Base-by-base conservation (phyloP, 2,797 vertebrate genomes). In the Furcifer pardalis region DNA sequence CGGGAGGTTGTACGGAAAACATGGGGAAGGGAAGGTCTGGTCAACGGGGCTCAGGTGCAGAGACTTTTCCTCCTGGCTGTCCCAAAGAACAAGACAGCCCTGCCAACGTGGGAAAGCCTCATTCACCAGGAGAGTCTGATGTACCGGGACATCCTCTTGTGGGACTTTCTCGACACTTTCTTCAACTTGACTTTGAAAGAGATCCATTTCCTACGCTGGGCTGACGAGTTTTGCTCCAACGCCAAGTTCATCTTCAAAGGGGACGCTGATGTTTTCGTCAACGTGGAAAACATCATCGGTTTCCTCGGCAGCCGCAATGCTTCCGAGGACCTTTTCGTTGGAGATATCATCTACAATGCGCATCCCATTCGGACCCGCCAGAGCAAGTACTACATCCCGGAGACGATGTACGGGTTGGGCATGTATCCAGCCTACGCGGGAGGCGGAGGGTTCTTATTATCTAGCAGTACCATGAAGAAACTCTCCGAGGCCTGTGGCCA, bases 171-270 rank as follows among this genome's bases (percentile, higher is more conserved):
- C 2, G 98, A 99, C 94, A 99, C 98, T 0, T 99, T 99, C 93
- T 99, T 99, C 95, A 99, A 99, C 90, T 92, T 99, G 90, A 99
- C 99, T 0, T 96, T 99, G 82, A 99, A 99, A 94, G 99, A 99
- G 95, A 98, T 98, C 0, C 97, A 99, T 90, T 99, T 99, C 85
- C 96, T 99, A n/a, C 93, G 95, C 80, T 99, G 98, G 98, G 94
- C 99, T 32, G 97, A 97, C 37, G 92, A 90, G 44, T 98, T 97
- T 94, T 99, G 99, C 86, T 94, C 95, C 23, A 82, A 93, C 0
- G 97, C 96, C 84, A 97, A 97, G 80, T 99, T 99, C 62, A 97
- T 99, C 87, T 99, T 99, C 90, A 99, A 99, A 90, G 99, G 99
- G 0, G 99, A 99, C 0, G 96, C 97, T 0, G 98, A 99, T 0